A percentile compares a stretch with the other conserved stretches of the same genome.
phyloP scores from a whole-genome alignment of 2,888 invertebrate genomes.

The Polia nebulosa region DNA sequence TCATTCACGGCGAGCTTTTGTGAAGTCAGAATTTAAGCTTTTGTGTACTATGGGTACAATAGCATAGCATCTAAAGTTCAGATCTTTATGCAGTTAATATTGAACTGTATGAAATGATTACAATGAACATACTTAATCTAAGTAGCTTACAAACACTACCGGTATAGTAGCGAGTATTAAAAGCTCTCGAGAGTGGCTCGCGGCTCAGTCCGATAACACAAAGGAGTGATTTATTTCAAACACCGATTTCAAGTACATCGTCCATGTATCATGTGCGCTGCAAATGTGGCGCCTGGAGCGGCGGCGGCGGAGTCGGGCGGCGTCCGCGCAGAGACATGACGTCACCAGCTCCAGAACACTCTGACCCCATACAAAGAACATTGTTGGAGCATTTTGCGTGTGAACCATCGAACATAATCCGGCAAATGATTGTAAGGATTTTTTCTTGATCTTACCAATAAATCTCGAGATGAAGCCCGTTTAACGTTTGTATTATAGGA shows the following conservation, averaged over 20 bases:
- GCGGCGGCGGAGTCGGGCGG: slow-evolving; percentile 70
- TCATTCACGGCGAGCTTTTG: slow-evolving; percentile 32
- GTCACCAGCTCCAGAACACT: slow-evolving; percentile 74
- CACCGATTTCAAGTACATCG: slow-evolving; percentile 75
- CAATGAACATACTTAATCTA: slow-evolving; percentile 46
- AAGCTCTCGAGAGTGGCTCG: slow-evolving; percentile 76
- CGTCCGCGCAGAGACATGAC: slow-evolving; percentile 82
- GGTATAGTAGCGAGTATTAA: slow-evolving; percentile 66
- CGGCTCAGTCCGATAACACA: slow-evolving; percentile 77
- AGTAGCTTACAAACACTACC: slow-evolving; percentile 46
- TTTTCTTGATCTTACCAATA: slow-evolving; percentile 9
- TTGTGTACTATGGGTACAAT: slow-evolving; percentile 6
- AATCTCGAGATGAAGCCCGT: not conserved
- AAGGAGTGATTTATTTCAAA: slow-evolving; percentile 84
- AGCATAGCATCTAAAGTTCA: not conserved
- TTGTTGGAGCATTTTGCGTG: slow-evolving; percentile 62
- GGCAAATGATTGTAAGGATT: slow-evolving; percentile 21
- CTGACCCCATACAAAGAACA: slow-evolving; percentile 68
- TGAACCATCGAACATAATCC: slow-evolving; percentile 41
- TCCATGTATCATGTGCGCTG: slow-evolving; percentile 85
- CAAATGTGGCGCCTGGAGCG: slow-evolving; percentile 86
- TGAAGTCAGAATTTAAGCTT: not conserved
- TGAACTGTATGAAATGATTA: slow-evolving; percentile 22
- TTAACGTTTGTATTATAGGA: not conserved
- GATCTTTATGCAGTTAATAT: slow-evolving; percentile 7